Percentiles rank a stretch among this genome's conserved stretches.
phyloP scores from a whole-genome alignment of 2,797 vertebrate genomes.

The Sternarchorhynchus goeldii region DNA sequence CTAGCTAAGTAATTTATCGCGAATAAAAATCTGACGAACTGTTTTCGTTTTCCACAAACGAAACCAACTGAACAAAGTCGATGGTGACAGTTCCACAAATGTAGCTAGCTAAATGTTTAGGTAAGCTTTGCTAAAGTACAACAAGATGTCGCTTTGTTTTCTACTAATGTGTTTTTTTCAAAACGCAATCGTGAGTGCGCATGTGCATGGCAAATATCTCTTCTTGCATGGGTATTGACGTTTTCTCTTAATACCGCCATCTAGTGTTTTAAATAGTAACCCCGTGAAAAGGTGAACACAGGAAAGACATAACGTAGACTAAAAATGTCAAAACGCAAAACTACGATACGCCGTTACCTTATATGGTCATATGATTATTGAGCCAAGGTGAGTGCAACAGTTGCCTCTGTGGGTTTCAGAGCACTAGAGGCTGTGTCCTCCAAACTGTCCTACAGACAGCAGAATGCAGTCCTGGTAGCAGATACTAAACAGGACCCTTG shows the following conservation, averaged over 20 bases:
- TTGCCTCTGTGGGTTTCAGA: neutral
- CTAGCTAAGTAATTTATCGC: too few species aligned
- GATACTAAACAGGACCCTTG: too few species aligned
- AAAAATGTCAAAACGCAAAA: slow-evolving; percentile 1
- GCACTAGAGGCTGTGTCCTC: too few species aligned
- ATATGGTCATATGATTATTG: neutral
- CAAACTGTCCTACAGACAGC: neutral
- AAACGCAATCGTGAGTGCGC: neutral
- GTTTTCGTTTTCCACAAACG: too few species aligned
- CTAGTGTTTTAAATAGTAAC: neutral
- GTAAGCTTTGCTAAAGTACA: neutral
- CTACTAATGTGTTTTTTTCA: slow-evolving; percentile 2
- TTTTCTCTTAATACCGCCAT: neutral
- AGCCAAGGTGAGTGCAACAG: neutral
- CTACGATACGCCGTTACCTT: neutral
- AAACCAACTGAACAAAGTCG: too few species aligned
- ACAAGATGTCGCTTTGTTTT: neutral
- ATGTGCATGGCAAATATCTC: neutral
- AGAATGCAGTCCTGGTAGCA: neutral
- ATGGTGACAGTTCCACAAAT: too few species aligned
- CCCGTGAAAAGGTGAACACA: too few species aligned
- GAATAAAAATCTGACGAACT: too few species aligned
- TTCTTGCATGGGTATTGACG: neutral
- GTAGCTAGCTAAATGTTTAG: neutral
- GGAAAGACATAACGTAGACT: neutral